Evolutionary conservation across 2,888 invertebrate genomes (phyloP), one percentile per base, ranked within the genome.

Genomic region (Trichacis sp.): DNA sequence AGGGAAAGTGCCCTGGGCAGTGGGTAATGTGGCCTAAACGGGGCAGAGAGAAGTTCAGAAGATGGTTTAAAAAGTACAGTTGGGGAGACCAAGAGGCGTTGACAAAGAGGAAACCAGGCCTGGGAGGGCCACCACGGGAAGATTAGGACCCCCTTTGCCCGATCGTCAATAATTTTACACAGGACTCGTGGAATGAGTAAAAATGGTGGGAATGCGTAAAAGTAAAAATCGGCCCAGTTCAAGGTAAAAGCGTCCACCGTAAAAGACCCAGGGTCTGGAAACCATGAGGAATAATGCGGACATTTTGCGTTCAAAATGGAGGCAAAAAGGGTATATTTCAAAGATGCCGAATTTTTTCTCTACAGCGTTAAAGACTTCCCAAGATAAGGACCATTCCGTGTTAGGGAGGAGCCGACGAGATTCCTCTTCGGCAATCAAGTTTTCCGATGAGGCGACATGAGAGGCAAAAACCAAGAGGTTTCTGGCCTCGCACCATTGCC

Each of bases 391-490:
- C 69, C 69, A 72, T 46, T 72, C 69, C 6, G 70, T 69, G 18
- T 72, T 68, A 1, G 58, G 19, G 6, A 58, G 51, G 5, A 29
- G 47, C 2, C 57, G 24, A 38, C 77, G 56, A 11, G 75, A 77
- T 60, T 76, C 73, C 14, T 18, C 50, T 36, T 74, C 71, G 19
- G 76, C 75, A 5, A 64, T 60, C 40, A 18, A 46, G 49, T 79
- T 81, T 11, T 77, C 73, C 45, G 68, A 52, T 0, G 78, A 76
- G 14, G 72, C 71, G 2, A 81, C 71, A 42, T 81, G 81, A 1
- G 79, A 78, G 0, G 77, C 77, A 43, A 73, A 75, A 6, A 80
- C 24, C 68, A 58, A 70, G 17, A 69, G 45, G 18, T 70, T 52
- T 6, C 61, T 40, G 6, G 15, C 12, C 38, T 74, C 54, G 8